These are phyloP conservation scores for Platerodrilus igneus DNA, from an alignment of 2,888 invertebrate genomes.

Conservation along the genomic window DNA sequence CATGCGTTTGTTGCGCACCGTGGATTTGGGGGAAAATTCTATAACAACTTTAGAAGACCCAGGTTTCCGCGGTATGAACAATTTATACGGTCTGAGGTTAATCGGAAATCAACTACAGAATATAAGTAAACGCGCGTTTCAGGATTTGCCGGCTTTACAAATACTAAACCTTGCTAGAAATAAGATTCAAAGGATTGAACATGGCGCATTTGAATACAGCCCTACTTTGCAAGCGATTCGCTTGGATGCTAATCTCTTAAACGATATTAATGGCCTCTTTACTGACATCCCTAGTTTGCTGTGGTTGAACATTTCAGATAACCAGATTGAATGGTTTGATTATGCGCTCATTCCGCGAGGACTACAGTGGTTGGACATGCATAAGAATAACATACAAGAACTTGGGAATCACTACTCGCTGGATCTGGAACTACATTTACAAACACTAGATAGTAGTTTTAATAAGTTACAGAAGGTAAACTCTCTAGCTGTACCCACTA, in stretches of 20 bases:
- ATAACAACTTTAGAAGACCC: constrained; percentile 76
- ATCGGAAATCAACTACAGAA: constrained; percentile 84
- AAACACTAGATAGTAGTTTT: constrained; percentile 86
- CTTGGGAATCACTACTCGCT: constrained; percentile 70
- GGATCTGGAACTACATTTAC: constrained; percentile 67
- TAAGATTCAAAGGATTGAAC: constrained; percentile 70
- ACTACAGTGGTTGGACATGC: constrained; percentile 84
- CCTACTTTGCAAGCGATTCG: constrained; percentile 79
- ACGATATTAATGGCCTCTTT: constrained; percentile 79
- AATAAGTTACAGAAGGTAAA: constrained; percentile 78
- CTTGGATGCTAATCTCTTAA: constrained; percentile 78
- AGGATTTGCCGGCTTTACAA: constrained; percentile 74
- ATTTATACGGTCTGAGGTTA: constrained; percentile 80
- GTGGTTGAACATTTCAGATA: constrained; percentile 89
- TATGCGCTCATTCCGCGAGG: constrained; percentile 77
- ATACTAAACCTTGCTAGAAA: constrained; percentile 86
- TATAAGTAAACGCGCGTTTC: constrained; percentile 73
- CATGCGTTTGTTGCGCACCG: constrained; percentile 78
- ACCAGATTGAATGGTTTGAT: constrained; percentile 84
- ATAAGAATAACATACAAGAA: constrained; percentile 77
- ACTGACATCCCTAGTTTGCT: constrained; percentile 75
- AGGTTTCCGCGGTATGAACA: constrained; percentile 77
- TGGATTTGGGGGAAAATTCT: constrained; percentile 89
- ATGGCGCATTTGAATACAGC: constrained; percentile 75
- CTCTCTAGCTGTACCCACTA: constrained; percentile 73